phyloP scores from a whole-genome alignment of 2,888 invertebrate species.

The Xylota segnis region DNA sequence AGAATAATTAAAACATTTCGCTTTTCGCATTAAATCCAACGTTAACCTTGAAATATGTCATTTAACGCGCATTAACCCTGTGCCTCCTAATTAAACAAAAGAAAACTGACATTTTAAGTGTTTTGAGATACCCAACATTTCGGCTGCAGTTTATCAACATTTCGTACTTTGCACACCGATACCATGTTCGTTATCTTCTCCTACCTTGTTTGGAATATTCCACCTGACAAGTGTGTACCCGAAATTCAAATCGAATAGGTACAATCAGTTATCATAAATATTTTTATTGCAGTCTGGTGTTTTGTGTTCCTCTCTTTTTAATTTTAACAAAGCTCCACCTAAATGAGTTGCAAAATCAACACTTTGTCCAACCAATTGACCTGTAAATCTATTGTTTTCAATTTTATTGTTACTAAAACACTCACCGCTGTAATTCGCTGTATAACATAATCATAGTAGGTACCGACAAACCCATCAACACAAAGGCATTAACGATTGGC shows the following conservation, averaged over 20 bases:
- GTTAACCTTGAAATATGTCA: neutral
- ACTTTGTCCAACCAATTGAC: neutral
- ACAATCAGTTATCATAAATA: neutral
- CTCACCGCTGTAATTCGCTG: conserved; percentile 89
- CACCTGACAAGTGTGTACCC: neutral
- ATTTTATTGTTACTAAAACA: conserved; percentile 29
- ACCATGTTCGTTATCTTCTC: neutral
- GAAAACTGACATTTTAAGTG: neutral
- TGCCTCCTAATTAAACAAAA: neutral
- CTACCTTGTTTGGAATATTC: neutral
- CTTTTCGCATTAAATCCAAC: neutral
- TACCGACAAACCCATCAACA: conserved; percentile 89
- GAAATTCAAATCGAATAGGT: conserved; percentile 14
- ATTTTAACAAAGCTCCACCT: neutral
- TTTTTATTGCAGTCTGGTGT: neutral
- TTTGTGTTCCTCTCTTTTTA: neutral
- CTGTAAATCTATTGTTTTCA: conserved; percentile 7
- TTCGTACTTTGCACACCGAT: neutral
- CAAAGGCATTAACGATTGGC: conserved; percentile 93
- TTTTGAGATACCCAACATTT: neutral
- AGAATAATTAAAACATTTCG: no score
- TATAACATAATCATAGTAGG: conserved; percentile 89
- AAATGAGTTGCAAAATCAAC: neutral
- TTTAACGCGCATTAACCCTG: neutral
- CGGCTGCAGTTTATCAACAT: neutral